Percentiles rank a stretch among this genome's conserved stretches.
Conservation (phyloP, 2,113 vertebrate genomes). For the Phaethornis superciliosus region DNA sequence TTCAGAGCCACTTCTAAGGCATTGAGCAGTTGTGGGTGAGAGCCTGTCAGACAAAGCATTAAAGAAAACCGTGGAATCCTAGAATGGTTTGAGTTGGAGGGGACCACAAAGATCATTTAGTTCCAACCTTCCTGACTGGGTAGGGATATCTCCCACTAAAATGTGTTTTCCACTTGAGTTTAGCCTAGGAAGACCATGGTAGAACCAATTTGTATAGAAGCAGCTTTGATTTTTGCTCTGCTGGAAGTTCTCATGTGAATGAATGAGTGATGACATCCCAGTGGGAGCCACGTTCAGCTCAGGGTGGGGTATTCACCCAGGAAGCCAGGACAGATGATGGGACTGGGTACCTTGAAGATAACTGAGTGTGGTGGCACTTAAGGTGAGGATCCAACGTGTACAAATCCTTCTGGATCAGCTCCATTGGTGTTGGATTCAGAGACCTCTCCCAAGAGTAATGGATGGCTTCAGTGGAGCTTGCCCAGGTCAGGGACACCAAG, state of each 20-base stretch:
- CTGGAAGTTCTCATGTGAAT: neutral
- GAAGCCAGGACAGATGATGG: neutral
- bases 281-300: neutral
- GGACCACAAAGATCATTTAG: too few species aligned
- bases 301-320: neutral
- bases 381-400: neutral
- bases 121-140: too few species aligned
- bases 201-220: neutral
- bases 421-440: neutral
- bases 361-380: fast-evolving
- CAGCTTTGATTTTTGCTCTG: neutral
- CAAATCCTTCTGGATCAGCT: neutral
- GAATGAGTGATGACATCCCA: neutral
- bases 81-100: too few species aligned
- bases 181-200: fast-evolving
- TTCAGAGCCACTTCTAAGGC: neutral
- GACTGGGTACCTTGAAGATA: neutral
- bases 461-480: neutral
- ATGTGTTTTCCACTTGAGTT: neutral
- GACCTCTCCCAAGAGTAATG: neutral
- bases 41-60: neutral
- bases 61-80: too few species aligned
- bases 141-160: neutral
- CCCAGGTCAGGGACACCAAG: neutral
- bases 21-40: neutral